Evolutionary conservation across 2,888 invertebrate genomes (phyloP), one percentile per base, ranked within the genome.

Genomic region (Fabriciana adippe): DNA sequence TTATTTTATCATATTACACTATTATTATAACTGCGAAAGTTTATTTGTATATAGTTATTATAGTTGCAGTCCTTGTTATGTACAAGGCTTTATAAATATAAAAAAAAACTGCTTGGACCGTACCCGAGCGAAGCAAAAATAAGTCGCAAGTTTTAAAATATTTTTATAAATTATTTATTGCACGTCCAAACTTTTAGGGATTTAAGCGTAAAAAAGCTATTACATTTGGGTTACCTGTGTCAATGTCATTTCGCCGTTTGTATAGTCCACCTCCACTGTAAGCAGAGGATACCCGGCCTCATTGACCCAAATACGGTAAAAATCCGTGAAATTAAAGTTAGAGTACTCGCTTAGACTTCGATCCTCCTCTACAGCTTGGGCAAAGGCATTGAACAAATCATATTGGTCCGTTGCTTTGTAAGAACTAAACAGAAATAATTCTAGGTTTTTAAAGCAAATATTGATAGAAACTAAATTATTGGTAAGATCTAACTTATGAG

Each of bases 271-370:
- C 0, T 82, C 78, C 0, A 95, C 94, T 3, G 80, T 89, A 2
- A 95, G 74, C 13, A 95, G 81, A 0, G 95, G 95, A 74, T 93
- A 95, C 0, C 95, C 95, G 45, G 93, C 86, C 72, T 94, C 92
- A 56, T 93, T 92, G 0, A 94, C 94, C 95, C 95, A 96, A 5
- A 93, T 86, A 15, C 89, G 87, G 79, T 95, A 94, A 64, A 94
- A 93, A 5, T 89, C 86, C 48, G 81, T 74, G 66, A 93, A 86
- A 50, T 85, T 72, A 74, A 94, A 92, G 51, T 83, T 70, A 0
- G 71, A 35, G 35, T 89, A 87, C n/a, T 77, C 78, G 8, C 68
- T 76, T 26, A 93, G 73, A 3, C 90, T 82, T 0, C 73, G 69
- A 15, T 87, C 90, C 56, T 81, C 81, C 1, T 73, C 77, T 3